Conservation (phyloP, 2,113 vertebrate genomes). For the Lampris incognitus region DNA sequence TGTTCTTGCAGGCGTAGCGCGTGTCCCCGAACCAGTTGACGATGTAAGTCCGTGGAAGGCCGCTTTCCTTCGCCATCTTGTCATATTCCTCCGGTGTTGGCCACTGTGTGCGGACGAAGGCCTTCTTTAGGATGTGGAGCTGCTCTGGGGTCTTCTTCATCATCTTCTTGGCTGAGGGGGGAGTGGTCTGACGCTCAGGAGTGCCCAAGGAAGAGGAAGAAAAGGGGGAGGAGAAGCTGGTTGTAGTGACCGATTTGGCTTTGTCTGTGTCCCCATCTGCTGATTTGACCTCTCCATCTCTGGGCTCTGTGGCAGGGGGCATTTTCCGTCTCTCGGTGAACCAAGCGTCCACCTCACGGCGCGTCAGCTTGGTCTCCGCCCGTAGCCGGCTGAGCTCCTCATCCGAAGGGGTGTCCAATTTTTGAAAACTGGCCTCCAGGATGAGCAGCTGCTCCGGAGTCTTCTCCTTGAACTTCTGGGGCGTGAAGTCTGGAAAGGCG, state of each 20-base stretch:
- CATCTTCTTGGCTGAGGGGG: slow-evolving; percentile 75
- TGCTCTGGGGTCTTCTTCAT: slow-evolving; percentile 94
- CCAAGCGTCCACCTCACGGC: slow-evolving; percentile 95
- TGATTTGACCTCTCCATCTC: slow-evolving; percentile 75
- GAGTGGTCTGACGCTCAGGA: slow-evolving; percentile 51
- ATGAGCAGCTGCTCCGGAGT: slow-evolving; percentile 89
- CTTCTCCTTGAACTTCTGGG: slow-evolving; percentile 96
- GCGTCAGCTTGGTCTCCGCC: slow-evolving; percentile 91
- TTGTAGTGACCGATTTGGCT: rapidly evolving
- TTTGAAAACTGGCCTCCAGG: slow-evolving; percentile 92
- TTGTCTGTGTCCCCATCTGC: slow-evolving; percentile 37
- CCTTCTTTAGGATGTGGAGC: slow-evolving; percentile 92
- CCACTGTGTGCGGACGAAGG: slow-evolving; percentile 95
- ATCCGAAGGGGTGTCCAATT: slow-evolving; percentile 86
- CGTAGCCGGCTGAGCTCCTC: slow-evolving; percentile 92
- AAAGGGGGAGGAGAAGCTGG: slow-evolving; percentile 1
- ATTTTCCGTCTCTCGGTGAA: slow-evolving; percentile 91
- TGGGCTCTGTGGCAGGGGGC: slow-evolving; percentile 43
- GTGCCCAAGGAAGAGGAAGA: slow-evolving; percentile 54
- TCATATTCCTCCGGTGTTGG: slow-evolving; percentile 92
- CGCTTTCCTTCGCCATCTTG: slow-evolving; percentile 89
- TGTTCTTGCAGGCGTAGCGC: slow-evolving; percentile 97
- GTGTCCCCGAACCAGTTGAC: slow-evolving; percentile 99
- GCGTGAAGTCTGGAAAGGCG: slow-evolving; percentile 90
- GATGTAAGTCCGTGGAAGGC: slow-evolving; percentile 91